phyloP scores from a whole-genome alignment of 2,113 vertebrate species.

The Rhineura floridana region DNA sequence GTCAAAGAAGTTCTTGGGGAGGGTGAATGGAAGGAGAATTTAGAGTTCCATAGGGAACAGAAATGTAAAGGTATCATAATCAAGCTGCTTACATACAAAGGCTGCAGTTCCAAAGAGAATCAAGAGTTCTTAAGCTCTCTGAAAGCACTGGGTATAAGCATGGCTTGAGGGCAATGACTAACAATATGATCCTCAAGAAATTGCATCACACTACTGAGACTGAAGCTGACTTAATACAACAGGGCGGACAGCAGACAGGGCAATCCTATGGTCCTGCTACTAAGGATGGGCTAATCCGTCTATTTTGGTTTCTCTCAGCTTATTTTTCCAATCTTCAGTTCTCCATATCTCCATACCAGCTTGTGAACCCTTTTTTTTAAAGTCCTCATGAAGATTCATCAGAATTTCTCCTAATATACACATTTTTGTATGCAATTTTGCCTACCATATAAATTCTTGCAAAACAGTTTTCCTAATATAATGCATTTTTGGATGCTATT shows the following conservation, averaged over 20 bases:
- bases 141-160: not conserved
- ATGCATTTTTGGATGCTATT: too few relatives aligned
- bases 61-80: not conserved
- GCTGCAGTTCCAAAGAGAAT: not conserved
- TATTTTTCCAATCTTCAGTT: too few relatives aligned
- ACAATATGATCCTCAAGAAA: not conserved
- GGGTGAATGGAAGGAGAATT: not conserved
- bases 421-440: too few relatives aligned
- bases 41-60: not conserved
- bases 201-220: not conserved
- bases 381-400: too few relatives aligned
- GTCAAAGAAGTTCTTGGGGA: fast-evolving
- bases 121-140: not conserved
- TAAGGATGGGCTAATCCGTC: too few relatives aligned
- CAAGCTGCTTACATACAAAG: not conserved
- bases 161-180: not conserved
- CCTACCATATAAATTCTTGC: too few relatives aligned
- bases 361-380: too few relatives aligned
- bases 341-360: too few relatives aligned
- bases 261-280: not conserved
- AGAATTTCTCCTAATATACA: too few relatives aligned
- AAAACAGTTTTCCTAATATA: too few relatives aligned
- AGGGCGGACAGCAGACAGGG: not conserved
- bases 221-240: not conserved
- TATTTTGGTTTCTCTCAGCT: too few relatives aligned